Evolutionary conservation across 2,797 vertebrate genomes (phyloP).

Genomic region (Odontamblyopus rebecca): DNA sequence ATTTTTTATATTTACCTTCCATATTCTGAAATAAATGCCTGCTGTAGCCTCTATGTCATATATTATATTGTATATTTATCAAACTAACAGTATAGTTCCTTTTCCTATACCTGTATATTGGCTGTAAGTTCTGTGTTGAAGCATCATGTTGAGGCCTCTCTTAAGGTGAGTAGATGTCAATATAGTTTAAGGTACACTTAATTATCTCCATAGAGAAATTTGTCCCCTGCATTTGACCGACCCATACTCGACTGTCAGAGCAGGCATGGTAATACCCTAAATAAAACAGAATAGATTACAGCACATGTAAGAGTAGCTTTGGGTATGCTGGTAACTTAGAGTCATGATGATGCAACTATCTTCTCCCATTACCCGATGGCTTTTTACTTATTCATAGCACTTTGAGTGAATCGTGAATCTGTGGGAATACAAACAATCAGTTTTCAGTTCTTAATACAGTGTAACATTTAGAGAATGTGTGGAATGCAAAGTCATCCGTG

Average conservation of each 20-base stretch:
- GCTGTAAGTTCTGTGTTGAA: too few relatives aligned
- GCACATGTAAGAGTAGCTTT: background rate
- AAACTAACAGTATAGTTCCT: too few relatives aligned
- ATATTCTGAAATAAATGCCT: too few relatives aligned
- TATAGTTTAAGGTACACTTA: too few relatives aligned
- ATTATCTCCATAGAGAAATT: too few relatives aligned
- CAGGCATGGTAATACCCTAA: background rate
- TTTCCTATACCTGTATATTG: too few relatives aligned
- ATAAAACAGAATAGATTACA: background rate
- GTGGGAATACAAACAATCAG: background rate
- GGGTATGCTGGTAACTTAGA: background rate
- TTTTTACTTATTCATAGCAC: constrained; percentile 38
- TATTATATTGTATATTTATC: too few relatives aligned
- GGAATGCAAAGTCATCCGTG: constrained; percentile 5
- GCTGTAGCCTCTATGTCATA: too few relatives aligned
- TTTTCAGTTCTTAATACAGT: background rate
- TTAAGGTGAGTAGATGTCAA: too few relatives aligned
- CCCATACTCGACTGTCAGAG: background rate
- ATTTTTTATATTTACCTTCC: too few relatives aligned
- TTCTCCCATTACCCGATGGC: constrained; percentile 18
- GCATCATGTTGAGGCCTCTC: too few relatives aligned
- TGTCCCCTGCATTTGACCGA: too few relatives aligned
- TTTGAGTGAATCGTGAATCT: background rate
- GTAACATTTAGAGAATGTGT: constrained; percentile 4
- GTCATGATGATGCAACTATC: constrained; percentile 9